Conservation (phyloP, 1,140 invertebrate genomes). For the Drosophila nannoptera region DNA sequence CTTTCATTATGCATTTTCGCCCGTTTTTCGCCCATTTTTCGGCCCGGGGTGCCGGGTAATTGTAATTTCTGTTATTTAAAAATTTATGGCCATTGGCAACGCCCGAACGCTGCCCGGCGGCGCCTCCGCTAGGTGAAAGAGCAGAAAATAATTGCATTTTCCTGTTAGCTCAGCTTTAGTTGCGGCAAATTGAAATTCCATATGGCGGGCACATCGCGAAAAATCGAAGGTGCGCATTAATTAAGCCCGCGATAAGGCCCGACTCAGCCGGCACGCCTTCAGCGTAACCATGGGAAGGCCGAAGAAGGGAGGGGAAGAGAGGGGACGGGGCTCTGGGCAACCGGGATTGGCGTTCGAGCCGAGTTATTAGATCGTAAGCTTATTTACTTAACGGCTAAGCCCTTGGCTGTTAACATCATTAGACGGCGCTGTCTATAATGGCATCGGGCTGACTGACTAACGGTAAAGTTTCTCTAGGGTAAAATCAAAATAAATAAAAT, state of each 20-base stretch:
- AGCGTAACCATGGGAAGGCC: neutral
- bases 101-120: neutral
- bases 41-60: slow-evolving; percentile 47
- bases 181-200: slow-evolving; percentile 43
- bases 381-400: slow-evolving; percentile 64
- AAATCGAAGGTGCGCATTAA: slow-evolving; percentile 50
- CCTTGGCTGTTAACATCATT: slow-evolving; percentile 68
- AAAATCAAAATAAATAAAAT: slow-evolving; percentile 75
- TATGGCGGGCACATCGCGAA: slow-evolving; percentile 29
- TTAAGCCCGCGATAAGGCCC: slow-evolving; percentile 42
- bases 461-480: slow-evolving; percentile 57
- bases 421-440: slow-evolving; percentile 41
- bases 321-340: neutral
- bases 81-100: slow-evolving; percentile 70
- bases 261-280: neutral
- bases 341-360: neutral
- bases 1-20: slow-evolving; percentile 75
- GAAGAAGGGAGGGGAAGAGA: no score
- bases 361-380: slow-evolving; percentile 64
- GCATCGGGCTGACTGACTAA: neutral
- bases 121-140: slow-evolving; percentile 50
- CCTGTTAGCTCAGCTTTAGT: slow-evolving; percentile 15
- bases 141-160: slow-evolving; percentile 71
- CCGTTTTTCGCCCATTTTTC: slow-evolving; percentile 62
- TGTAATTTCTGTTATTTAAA: slow-evolving; percentile 76